These are phyloP conservation scores for Hemibagrus wyckioides DNA, from an alignment of 2,113 vertebrate species.

Conservation along the genomic window DNA sequence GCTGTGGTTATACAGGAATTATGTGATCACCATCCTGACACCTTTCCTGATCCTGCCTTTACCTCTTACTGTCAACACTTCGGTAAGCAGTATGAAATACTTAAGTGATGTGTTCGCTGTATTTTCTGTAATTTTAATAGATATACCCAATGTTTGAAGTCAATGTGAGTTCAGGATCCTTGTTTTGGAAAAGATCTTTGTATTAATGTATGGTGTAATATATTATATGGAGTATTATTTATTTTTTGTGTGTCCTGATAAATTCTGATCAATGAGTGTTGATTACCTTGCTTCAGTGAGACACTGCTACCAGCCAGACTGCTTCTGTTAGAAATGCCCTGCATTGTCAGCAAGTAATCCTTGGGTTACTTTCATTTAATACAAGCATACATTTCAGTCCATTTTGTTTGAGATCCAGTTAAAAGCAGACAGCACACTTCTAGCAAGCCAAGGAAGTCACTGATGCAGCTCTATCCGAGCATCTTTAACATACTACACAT, in stretches of 20 bases:
- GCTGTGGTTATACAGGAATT: slow-evolving; percentile 77
- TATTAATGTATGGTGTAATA: neutral
- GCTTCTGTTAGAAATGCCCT: neutral
- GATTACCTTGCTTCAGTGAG: neutral
- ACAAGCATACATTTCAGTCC: too few species aligned
- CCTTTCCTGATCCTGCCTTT: slow-evolving; percentile 80
- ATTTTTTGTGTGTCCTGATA: neutral
- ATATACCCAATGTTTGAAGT: neutral
- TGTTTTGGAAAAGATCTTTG: neutral
- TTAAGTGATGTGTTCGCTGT: neutral
- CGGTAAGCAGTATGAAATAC: slow-evolving; percentile 71
- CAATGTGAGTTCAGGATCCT: neutral
- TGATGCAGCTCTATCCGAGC: neutral
- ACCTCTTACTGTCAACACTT: slow-evolving; percentile 69
- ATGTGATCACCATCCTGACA: slow-evolving; percentile 69
- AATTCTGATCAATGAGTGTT: neutral
- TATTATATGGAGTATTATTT: neutral
- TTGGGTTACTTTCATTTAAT: neutral
- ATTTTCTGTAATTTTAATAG: neutral
- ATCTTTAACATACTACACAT: neutral
- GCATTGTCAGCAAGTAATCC: neutral
- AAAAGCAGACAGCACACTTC: neutral
- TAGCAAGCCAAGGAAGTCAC: neutral
- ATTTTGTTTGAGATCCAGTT: neutral
- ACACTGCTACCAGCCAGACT: neutral